Percentiles rank a stretch among this genome's conserved stretches.
Evolutionary conservation across 2,113 vertebrate genomes (phyloP).

Genomic region (Conger conger): DNA sequence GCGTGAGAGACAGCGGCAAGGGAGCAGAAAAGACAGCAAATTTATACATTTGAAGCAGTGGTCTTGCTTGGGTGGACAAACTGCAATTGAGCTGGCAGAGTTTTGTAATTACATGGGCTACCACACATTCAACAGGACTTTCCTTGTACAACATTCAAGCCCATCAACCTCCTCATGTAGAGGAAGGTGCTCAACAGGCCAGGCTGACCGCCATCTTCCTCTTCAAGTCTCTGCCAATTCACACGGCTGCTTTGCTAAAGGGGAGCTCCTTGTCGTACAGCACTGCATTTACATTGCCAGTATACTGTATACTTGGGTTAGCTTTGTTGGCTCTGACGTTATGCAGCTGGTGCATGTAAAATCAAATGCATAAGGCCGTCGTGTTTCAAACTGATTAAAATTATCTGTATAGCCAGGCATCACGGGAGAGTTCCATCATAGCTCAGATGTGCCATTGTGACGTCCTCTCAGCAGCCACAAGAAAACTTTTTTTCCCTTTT

Average conservation of each 20-base stretch:
- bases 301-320: neutral
- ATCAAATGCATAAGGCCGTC: neutral
- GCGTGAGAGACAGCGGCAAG: neutral
- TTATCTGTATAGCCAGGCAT: neutral
- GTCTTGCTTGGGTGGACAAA: neutral
- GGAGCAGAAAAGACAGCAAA: neutral
- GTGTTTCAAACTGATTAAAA: neutral
- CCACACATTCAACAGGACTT: conserved; percentile 1
- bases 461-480: neutral
- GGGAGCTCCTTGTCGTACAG: neutral
- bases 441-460: neutral
- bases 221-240: neutral
- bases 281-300: neutral
- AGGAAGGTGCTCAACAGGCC: neutral
- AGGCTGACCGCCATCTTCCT: neutral
- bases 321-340: no score
- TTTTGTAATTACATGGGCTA: conserved; percentile 26
- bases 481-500: neutral
- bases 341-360: neutral
- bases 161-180: neutral
- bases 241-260: neutral
- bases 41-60: conserved; percentile 21
- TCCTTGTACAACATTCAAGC: conserved; percentile 8
- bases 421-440: neutral
- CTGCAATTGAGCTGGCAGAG: conserved; percentile 16